Percentiles rank a stretch among this genome's conserved stretches.
phyloP scores from a whole-genome alignment of 2,888 invertebrate species.

The Pocota personata region DNA sequence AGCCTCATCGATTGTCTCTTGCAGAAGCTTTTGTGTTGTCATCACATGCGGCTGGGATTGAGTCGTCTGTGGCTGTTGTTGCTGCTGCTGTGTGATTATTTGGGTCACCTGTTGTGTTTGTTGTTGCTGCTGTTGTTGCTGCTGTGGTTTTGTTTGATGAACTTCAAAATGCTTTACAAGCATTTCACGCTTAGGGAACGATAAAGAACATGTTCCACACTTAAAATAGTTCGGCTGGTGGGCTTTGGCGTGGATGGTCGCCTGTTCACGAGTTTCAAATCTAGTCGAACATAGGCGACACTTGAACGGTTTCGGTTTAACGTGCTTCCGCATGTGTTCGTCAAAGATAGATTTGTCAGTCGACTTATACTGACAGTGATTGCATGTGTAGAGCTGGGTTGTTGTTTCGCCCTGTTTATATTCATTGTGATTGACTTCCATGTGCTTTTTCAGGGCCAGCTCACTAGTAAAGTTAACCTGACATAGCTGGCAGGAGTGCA shows the following conservation, averaged over 20 bases:
- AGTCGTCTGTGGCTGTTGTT: slow-evolving; percentile 63
- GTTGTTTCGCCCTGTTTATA: slow-evolving; percentile 77
- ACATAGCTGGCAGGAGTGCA: slow-evolving; percentile 79
- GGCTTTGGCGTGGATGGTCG: slow-evolving; percentile 82
- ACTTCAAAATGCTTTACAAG: slow-evolving; percentile 82
- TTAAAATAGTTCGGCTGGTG: slow-evolving; percentile 83
- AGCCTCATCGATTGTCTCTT: slow-evolving; percentile 83
- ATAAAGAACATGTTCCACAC: slow-evolving; percentile 82
- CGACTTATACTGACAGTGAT: slow-evolving; percentile 82
- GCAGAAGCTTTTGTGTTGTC: slow-evolving; percentile 82
- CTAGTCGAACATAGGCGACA: slow-evolving; percentile 82
- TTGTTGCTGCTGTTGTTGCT: slow-evolving; percentile 73
- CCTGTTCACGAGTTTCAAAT: slow-evolving; percentile 82
- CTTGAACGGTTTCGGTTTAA: slow-evolving; percentile 83
- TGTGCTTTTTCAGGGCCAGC: slow-evolving; percentile 81
- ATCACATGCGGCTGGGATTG: slow-evolving; percentile 76
- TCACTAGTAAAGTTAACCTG: slow-evolving; percentile 82
- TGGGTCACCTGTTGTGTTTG: slow-evolving; percentile 61
- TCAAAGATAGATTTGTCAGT: slow-evolving; percentile 81
- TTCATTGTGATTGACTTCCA: slow-evolving; percentile 81
- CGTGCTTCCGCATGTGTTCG: slow-evolving; percentile 82
- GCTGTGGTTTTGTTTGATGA: slow-evolving; percentile 79
- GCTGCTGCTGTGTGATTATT: slow-evolving; percentile 57
- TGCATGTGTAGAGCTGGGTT: slow-evolving; percentile 80
- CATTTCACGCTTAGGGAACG: slow-evolving; percentile 82